Conservation (phyloP, 1,140 invertebrate species). For the Danaus plexippus region DNA sequence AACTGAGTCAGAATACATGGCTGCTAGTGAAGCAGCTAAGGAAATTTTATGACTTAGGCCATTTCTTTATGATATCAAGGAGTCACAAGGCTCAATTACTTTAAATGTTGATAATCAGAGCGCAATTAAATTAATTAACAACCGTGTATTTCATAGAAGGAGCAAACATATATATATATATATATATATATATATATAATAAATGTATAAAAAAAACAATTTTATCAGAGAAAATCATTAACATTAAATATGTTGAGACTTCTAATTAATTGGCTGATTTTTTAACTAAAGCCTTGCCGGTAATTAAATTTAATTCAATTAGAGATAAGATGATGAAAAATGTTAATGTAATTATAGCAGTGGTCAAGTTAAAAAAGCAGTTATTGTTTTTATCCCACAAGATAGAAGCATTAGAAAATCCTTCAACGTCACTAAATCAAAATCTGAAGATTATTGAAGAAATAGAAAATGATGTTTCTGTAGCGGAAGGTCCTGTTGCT, state of each 20-base stretch:
- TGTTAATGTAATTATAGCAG: too few species aligned
- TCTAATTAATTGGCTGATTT: constrained; percentile 18
- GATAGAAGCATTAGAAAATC: too few species aligned
- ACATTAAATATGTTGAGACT: constrained; percentile 15
- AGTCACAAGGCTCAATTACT: constrained; percentile 6
- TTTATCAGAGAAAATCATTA: constrained; percentile 21
- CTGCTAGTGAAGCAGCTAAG: constrained; percentile 45
- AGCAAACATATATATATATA: constrained; percentile 20
- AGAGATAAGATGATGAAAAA: too few species aligned
- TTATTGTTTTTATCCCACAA: too few species aligned
- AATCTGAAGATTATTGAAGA: too few species aligned
- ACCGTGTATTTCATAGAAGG: constrained; percentile 17
- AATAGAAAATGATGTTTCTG: too few species aligned
- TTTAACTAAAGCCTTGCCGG: constrained; percentile 20
- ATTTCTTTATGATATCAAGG: constrained; percentile 20
- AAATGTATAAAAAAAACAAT: too few species aligned
- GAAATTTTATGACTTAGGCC: constrained; percentile 45
- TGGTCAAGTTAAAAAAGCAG: too few species aligned
- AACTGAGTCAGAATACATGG: constrained; percentile 68
- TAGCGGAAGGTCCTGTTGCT: too few species aligned
- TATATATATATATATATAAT: too few species aligned
- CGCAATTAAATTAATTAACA: constrained; percentile 20
- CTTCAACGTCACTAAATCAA: too few species aligned
- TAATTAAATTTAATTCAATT: too few species aligned
- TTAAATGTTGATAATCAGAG: constrained; percentile 16